A percentile compares a stretch with the other conserved stretches of the same genome.
Evolutionary conservation across 2,113 vertebrate genomes (phyloP).

Genomic region (Pelodiscus sinensis): DNA sequence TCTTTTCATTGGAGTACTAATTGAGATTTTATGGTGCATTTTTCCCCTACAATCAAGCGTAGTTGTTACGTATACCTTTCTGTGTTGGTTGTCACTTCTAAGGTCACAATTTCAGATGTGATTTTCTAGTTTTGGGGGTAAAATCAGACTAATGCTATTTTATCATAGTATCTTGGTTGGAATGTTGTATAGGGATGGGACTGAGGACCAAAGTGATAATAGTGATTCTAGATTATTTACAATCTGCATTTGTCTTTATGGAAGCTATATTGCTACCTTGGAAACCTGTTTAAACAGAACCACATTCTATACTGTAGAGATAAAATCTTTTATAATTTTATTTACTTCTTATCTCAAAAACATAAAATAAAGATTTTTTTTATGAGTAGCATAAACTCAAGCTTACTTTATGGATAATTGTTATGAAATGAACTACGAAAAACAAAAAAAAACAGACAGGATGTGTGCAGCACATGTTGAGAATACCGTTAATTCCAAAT

Average conservation of each 20-base stretch:
- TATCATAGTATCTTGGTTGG: not conserved
- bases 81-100: not conserved
- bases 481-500: not conserved
- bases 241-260: conserved; percentile 27
- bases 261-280: not conserved
- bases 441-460: not conserved
- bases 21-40: not conserved
- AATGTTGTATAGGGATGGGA: not conserved
- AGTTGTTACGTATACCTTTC: not conserved
- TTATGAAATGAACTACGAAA: not conserved
- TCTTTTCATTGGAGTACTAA: not conserved
- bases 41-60: not conserved
- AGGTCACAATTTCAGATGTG: not conserved
- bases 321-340: not conserved
- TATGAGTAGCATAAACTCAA: conserved; percentile 16
- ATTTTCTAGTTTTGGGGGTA: not conserved
- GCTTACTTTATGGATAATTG: not conserved
- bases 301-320: not conserved
- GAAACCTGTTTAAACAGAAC: conserved; percentile 22
- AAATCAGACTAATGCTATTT: not conserved
- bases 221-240: not conserved
- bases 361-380: not conserved
- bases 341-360: not conserved
- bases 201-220: not conserved
- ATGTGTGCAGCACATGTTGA: not conserved